Base-by-base conservation (phyloP, 2,888 invertebrate species). In the Bombylius discolor region DNA sequence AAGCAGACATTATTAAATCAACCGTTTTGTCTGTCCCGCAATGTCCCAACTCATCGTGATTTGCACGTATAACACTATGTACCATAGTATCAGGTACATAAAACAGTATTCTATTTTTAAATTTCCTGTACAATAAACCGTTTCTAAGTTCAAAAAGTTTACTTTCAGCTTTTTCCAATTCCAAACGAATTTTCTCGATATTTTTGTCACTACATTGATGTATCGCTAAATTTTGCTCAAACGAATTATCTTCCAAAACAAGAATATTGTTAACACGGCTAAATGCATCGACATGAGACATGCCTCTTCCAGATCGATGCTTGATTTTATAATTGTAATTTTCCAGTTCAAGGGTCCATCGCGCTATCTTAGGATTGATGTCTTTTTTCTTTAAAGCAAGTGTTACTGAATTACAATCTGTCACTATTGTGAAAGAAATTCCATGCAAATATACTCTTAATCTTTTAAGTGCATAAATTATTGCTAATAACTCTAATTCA, bases 401-500 rank as follows among this genome's bases (percentile, higher is more conserved):
- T 34, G 34, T 34, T 6, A 34, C 60, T 3, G 68, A 66, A 3
- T 64, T 60, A 56, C 69, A 71, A 54, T 70, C 70, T 12, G 49
- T 65, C 8, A 65, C 54, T n/a, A 64, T 62, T 57, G 61, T 65
- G 54, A 64, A 64, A 23, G 50, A 45, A 13, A 59, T 58, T 4
- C 64, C 63, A 1, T 61, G 46, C 11, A 67, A 52, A 59, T 66
- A 67, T 13, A 62, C 56, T 7, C 62, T 56, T 51, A 65, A 66
- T 47, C 63, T 56, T 47, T 62, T 51, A 8, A 66, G 34, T 0
- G 67, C 58, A 58, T 64, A 60, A 42, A 66, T 57, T 9, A 66
- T 62, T 5, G 64, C 62, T 23, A 65, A 56, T 1, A 61, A 62
- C 55, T 68, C 66, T 4, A 67, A 52, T 47, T 68, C 67, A 59